Conservation (phyloP, 2,797 vertebrate genomes). For the Rhynchotus rufescens region DNA sequence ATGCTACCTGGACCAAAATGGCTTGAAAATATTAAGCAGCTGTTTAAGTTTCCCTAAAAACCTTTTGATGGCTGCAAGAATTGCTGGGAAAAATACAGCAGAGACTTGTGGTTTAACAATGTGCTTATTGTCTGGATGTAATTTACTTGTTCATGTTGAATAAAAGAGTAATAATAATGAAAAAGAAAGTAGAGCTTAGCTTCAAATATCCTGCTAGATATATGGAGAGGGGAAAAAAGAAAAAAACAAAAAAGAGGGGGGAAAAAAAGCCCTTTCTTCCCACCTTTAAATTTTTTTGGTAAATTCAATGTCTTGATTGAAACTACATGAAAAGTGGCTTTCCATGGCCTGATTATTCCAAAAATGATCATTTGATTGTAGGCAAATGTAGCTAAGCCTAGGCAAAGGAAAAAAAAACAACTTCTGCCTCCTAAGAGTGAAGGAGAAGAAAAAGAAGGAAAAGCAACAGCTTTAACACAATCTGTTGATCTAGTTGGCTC, state of each 20-base stretch:
- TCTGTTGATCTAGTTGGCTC: accelerated
- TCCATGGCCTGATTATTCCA: not conserved
- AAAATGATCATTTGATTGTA: not conserved
- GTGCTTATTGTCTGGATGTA: constrained; percentile 30
- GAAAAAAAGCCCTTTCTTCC: not conserved
- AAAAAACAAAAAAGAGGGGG: not conserved
- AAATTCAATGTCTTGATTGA: not conserved
- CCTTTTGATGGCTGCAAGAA: constrained; percentile 18
- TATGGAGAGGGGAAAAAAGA: not conserved
- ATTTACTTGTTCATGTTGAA: constrained; percentile 20
- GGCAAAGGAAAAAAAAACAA: not conserved
- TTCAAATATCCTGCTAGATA: not conserved
- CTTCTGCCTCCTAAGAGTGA: not conserved
- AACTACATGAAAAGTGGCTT: constrained; percentile 13
- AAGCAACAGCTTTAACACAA: not conserved
- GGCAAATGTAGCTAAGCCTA: constrained; percentile 1
- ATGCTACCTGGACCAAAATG: constrained; percentile 66
- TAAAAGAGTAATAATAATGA: not conserved
- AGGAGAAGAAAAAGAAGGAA: not conserved
- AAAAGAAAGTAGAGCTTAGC: not conserved
- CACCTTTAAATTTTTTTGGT: not conserved
- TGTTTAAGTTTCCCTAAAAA: constrained; percentile 50
- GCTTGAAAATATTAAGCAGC: constrained; percentile 62
- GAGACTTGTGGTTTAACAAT: constrained; percentile 25
- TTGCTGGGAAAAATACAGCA: not conserved